phyloP scores from a whole-genome alignment of 1,140 invertebrate species.

The Drosophila hydei region DNA sequence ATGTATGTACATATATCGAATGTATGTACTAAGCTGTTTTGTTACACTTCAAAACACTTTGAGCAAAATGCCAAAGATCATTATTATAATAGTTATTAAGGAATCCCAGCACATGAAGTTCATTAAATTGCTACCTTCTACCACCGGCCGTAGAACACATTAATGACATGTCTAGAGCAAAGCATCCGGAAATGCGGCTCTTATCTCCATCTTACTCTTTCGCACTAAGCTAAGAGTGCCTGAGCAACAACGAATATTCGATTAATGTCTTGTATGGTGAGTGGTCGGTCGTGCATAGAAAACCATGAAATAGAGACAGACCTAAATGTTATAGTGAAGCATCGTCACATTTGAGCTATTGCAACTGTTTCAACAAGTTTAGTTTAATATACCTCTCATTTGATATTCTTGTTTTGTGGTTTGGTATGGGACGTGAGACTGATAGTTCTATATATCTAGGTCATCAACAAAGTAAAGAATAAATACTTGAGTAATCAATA shows the following conservation, averaged over 20 bases:
- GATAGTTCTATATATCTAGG: constrained; percentile 82
- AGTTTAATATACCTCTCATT: constrained; percentile 27
- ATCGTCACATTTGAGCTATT: constrained; percentile 19
- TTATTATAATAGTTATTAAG: constrained; percentile 9
- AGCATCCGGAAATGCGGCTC: too few species aligned
- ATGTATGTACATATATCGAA: constrained; percentile 1
- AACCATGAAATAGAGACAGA: constrained; percentile 5
- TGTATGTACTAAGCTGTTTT: constrained; percentile 18
- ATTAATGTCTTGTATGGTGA: too few species aligned
- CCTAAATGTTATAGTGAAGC: constrained; percentile 4
- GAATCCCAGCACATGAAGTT: neutral
- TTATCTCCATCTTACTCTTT: too few species aligned
- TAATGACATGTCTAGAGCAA: neutral
- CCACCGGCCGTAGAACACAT: neutral
- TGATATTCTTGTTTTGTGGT: constrained; percentile 51
- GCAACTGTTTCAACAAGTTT: constrained; percentile 14
- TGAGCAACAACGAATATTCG: too few species aligned
- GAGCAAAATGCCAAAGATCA: neutral
- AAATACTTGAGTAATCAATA: constrained; percentile 31
- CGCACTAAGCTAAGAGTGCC: too few species aligned
- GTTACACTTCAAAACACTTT: constrained; percentile 4
- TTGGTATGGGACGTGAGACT: constrained; percentile 82
- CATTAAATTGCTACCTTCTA: neutral
- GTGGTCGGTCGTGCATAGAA: neutral
- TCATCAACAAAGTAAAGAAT: constrained; percentile 55